These are phyloP conservation scores for Patella caerulea DNA, from an alignment of 2,888 invertebrate species.

Conservation along the genomic window DNA sequence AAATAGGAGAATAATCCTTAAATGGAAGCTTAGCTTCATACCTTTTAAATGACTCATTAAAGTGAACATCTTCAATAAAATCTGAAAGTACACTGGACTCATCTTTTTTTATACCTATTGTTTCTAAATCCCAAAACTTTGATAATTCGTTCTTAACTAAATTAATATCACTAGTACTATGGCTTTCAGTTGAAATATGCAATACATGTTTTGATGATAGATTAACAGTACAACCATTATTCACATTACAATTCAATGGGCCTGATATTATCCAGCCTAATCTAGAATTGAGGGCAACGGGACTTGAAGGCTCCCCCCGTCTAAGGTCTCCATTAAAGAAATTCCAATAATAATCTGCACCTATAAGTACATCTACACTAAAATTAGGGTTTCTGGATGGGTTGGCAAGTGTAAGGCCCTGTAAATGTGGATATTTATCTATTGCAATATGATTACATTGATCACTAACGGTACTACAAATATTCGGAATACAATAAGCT, in stretches of 20 bases:
- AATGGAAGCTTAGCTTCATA: background rate
- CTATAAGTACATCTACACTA: background rate
- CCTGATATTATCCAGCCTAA: background rate
- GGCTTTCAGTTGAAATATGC: background rate
- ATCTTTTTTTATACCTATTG: background rate
- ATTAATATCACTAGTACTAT: no score
- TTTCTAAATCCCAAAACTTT: conserved; percentile 1
- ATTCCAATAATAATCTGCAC: conserved; percentile 8
- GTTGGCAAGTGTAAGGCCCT: background rate
- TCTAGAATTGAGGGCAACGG: background rate
- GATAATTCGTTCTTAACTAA: background rate
- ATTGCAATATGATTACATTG: background rate
- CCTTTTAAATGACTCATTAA: background rate
- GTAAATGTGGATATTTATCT: background rate
- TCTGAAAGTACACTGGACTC: background rate
- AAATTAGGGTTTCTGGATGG: background rate
- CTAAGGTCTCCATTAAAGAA: background rate
- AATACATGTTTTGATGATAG: background rate
- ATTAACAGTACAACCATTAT: background rate
- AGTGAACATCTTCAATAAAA: background rate
- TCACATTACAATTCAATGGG: background rate
- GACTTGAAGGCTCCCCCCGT: background rate
- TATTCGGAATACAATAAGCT: background rate
- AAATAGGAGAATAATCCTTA: background rate
- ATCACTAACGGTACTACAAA: background rate